These are phyloP conservation scores for Artibeus lituratus DNA, from an alignment of 2,797 vertebrate genomes.

Conservation along the genomic window DNA sequence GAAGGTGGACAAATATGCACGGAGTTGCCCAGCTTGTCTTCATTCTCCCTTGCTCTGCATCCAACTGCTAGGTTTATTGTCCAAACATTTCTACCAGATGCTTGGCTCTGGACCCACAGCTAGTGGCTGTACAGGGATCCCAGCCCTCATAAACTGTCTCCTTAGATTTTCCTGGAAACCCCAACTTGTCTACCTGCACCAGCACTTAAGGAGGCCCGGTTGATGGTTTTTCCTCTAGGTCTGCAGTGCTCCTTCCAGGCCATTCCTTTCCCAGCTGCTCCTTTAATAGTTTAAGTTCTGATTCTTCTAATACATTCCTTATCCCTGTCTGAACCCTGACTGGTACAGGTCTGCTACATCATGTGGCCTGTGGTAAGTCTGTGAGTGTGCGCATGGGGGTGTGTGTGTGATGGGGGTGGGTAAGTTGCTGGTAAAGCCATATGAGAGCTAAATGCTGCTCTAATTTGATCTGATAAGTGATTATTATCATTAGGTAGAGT, in stretches of 20 bases:
- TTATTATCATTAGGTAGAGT: background rate
- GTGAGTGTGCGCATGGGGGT: background rate
- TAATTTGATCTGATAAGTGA: background rate
- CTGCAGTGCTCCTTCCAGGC: background rate
- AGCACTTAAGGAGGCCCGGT: background rate
- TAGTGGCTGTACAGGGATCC: background rate
- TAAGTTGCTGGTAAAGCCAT: background rate
- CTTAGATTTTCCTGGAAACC: background rate
- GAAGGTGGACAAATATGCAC: background rate
- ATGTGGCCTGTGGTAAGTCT: background rate
- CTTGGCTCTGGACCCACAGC: background rate
- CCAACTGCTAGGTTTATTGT: background rate
- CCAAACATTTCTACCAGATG: background rate
- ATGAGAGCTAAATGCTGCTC: background rate
- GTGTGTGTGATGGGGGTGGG: background rate
- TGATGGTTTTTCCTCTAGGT: background rate
- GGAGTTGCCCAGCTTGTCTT: background rate
- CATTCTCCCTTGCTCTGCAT: background rate
- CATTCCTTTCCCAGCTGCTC: background rate
- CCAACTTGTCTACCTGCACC: background rate
- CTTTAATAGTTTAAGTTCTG: background rate
- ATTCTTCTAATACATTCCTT: background rate
- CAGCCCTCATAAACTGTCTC: background rate
- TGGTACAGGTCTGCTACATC: background rate
- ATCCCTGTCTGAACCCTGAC: background rate